Base-by-base conservation (phyloP, 2,888 invertebrate genomes). In the Bibio marci region DNA sequence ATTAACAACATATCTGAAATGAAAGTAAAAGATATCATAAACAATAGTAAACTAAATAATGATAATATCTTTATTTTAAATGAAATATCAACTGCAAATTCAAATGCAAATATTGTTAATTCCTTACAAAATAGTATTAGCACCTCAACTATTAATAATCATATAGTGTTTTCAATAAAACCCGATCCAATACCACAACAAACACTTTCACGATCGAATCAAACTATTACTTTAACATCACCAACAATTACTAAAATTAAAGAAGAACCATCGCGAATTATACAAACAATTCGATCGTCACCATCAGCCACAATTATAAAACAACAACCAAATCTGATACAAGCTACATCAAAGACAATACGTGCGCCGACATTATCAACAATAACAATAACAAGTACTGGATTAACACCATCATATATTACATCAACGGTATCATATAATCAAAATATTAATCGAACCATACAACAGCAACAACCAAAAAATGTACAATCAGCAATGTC, bases 251-350 rank as follows among this genome's bases (percentile, higher is more conserved):
- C 14, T 36, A 25, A 14, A 13, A 36, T 27, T 10, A 26, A 27
- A 36, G 13, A 36, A 27, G 35, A 36, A 27, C 14, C 35, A 13
- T 18, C 37, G 12, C 14, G 33, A 10, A 30, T 49, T 13, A 54
- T 57, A 10, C 57, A 59, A 43, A 56, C 57, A 34, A 56, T 59
- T 39, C 46, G 59, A 41, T 54, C 57, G 27, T 51, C 58, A 10
- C 22, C 34, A 15, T 12, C 39, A 34, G 12, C 17, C 27, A 33
- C 8, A 33, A 26, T 5, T 17, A 28, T 33, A 39, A 33, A 26
- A 30, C 39, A 32, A 10, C 39, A 39, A 27, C 22, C 38, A 10
- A 32, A 25, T 14, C 13, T 28, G n/a, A 13, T 17, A 33, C 39
- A 32, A 19, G n/a, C n/a, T n/a, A 28, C 32, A 8, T 18, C 39